phyloP scores from a whole-genome alignment of 2,113 vertebrate genomes.

The Myrmecophaga tridactyla region DNA sequence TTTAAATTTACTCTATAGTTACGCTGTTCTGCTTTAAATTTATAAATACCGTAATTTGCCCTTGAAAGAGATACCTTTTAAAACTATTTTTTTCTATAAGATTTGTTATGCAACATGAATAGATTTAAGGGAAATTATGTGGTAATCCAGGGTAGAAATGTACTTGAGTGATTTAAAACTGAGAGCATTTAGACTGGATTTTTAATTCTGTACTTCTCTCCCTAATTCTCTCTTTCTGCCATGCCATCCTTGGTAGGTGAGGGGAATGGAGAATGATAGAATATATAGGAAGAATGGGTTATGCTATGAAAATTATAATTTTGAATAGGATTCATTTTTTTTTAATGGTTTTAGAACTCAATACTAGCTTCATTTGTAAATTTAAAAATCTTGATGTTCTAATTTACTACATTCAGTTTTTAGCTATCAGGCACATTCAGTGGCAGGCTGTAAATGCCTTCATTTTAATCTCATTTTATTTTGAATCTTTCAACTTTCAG shows the following conservation, averaged over 20 bases:
- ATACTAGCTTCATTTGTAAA: conserved; percentile 26
- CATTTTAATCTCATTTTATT: conserved; percentile 57
- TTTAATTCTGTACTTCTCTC: conserved; percentile 13
- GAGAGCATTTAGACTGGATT: not conserved
- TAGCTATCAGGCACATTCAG: conserved; percentile 30
- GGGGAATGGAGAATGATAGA: not conserved
- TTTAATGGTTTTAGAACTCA: not conserved
- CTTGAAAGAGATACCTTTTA: conserved; percentile 39
- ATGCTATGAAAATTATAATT: not conserved
- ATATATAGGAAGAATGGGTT: not conserved
- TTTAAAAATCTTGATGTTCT: conserved; percentile 34
- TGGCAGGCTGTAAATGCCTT: conserved; percentile 40
- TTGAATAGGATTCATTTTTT: conserved; percentile 33
- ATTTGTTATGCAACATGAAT: conserved; percentile 44
- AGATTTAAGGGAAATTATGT: conserved; percentile 8
- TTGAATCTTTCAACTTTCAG: conserved; percentile 63
- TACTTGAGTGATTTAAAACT: conserved; percentile 37
- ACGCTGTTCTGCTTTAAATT: conserved; percentile 57
- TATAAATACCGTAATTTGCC: conserved; percentile 46
- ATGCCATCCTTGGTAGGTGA: not conserved
- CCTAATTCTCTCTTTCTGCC: not conserved
- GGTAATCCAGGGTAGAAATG: not conserved
- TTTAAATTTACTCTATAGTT: conserved; percentile 53
- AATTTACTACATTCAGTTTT: conserved; percentile 22
- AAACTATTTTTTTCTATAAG: conserved; percentile 34